Evolutionary conservation across 1,140 invertebrate species (phyloP), one percentile per base, ranked within the genome.

Genomic region (Uloborus diversus): DNA sequence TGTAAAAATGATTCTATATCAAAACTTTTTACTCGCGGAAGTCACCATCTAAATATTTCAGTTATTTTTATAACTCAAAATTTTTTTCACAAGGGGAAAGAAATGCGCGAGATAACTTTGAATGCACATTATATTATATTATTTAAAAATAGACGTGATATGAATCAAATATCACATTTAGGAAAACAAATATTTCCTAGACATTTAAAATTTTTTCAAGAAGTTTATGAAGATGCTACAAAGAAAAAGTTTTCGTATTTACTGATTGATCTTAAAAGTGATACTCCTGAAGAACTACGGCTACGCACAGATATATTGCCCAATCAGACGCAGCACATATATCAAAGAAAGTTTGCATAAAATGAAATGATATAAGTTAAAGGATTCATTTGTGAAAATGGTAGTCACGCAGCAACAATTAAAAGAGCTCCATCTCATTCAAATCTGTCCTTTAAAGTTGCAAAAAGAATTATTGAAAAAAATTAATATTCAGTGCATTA

Each of bases 81-180:
- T 25, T 42, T 65, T 35, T 65, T 65, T 42, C 62, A 65, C 23
- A 49, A 68, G 25, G 65, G 65, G 14, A 68, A 51, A 47, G 47
- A 68, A 49, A 68, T 68, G 37, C n/a, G 66, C 33, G 30, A 70
- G 25, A 20, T 51, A 4, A 53, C 51, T 53, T 49, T 53, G 20
- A 70, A 70, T 56, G 47, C 47, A 53, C 66, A 70, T 23, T 70
- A 51, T 30, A 7, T 68, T n/a, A 1, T 56, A n/a, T 56, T 70
- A 25, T 53, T 9, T 56, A 70, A 70, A 42, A 70, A 66, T 9
- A 17, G 64, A 7, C n/a, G 33, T 5, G 37, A 66, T 49, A 17
- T 49, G 3, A 47, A 27, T 49, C 64, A 42, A 28, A 49, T 47
- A 25, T 13, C n/a, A 9, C 37, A 66, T 47, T 17, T 47, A 27